Evolutionary conservation across 2,888 invertebrate species (phyloP).

Genomic region (Drosophila buzzatii): DNA sequence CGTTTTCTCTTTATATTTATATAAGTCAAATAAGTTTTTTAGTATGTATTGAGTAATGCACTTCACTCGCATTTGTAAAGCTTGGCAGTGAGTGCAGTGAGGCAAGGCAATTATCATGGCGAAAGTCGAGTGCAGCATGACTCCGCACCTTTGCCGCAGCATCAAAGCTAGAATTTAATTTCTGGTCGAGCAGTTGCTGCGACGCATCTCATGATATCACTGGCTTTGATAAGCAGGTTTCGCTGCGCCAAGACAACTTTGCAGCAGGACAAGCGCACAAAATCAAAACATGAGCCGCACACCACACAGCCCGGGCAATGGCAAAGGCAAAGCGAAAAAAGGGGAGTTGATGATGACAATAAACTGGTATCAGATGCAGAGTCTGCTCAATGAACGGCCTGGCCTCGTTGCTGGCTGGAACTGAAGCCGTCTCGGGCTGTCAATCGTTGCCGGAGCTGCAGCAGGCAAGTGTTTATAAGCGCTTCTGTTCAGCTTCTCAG

Average conservation of each 20-base stretch:
- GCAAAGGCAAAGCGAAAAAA: background rate
- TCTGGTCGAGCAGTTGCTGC: background rate
- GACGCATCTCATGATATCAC: background rate
- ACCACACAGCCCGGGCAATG: slow-evolving; percentile 19
- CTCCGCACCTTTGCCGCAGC: background rate
- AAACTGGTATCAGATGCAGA: slow-evolving; percentile 24
- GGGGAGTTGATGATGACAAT: slow-evolving; percentile 7
- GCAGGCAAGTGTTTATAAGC: slow-evolving; percentile 36
- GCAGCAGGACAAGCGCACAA: slow-evolving; percentile 41
- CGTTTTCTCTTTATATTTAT: background rate
- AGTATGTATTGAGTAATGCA: background rate
- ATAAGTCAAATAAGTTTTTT: background rate
- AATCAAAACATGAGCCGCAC: slow-evolving; percentile 67
- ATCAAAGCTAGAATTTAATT: slow-evolving; percentile 2
- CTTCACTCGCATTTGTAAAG: background rate
- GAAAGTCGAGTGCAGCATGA: background rate
- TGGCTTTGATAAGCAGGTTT: slow-evolving; percentile 13
- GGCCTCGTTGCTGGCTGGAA: background rate
- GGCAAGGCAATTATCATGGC: background rate
- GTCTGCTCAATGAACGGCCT: slow-evolving; percentile 13
- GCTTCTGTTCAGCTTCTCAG: slow-evolving; percentile 49
- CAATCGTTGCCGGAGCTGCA: background rate
- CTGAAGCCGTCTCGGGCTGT: background rate
- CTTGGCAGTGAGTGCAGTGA: background rate
- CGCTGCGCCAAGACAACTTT: slow-evolving; percentile 28